Percentiles rank a stretch among this genome's conserved stretches.
Evolutionary conservation across 2,797 vertebrate species (phyloP).

Genomic region (Bradypodion pumilum): DNA sequence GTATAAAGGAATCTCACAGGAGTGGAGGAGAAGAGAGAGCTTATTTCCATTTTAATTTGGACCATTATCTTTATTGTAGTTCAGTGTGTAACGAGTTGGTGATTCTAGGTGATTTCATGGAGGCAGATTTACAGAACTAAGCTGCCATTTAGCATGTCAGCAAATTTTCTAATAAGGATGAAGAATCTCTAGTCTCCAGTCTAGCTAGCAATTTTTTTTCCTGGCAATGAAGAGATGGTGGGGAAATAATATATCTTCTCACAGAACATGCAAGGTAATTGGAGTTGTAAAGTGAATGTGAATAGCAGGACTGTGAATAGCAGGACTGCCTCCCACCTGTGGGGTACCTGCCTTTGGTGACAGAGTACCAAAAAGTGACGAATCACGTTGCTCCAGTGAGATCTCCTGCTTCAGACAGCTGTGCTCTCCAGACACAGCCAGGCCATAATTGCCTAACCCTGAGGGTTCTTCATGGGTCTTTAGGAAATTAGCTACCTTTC

Average conservation of each 20-base stretch:
- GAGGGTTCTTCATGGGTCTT: background rate
- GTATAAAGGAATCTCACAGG: background rate
- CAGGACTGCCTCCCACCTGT: too few relatives aligned
- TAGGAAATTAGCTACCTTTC: background rate
- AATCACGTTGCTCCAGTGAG: background rate
- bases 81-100: conserved; percentile 13
- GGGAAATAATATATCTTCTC: background rate
- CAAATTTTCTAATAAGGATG: rapidly evolving
- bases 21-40: background rate
- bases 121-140: background rate
- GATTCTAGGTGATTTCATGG: background rate
- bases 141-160: background rate
- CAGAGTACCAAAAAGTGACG: background rate
- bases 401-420: background rate
- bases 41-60: background rate
- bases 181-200: background rate
- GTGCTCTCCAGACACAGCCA: background rate
- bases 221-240: background rate
- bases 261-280: background rate
- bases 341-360: background rate
- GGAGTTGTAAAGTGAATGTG: background rate
- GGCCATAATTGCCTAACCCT: background rate
- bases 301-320: background rate
- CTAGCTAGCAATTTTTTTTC: background rate
- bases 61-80: background rate